phyloP scores from a whole-genome alignment of 2,113 vertebrate genomes.

The Plecotus auritus region DNA sequence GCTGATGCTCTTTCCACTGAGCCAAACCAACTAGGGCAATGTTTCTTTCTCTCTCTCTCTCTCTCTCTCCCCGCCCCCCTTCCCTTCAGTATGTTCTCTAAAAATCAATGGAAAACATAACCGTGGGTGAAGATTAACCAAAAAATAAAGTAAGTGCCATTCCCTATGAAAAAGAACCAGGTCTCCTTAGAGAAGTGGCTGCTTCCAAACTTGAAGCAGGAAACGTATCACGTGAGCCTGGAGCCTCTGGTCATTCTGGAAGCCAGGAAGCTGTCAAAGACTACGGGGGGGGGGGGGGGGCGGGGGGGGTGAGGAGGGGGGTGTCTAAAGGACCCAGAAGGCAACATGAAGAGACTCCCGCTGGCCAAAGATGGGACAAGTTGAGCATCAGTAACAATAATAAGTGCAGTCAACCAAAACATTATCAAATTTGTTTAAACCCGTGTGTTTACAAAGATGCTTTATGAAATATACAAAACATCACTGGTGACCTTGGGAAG shows the following conservation, averaged over 20 bases:
- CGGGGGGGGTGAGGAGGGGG: no score
- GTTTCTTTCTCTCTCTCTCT: no score
- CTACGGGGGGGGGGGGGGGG: rapidly evolving
- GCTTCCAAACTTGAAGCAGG: background rate
- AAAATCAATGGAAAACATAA: background rate
- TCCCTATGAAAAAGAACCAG: background rate
- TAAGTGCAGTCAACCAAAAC: background rate
- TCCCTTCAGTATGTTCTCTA: background rate
- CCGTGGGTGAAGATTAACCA: background rate
- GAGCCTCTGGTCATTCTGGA: background rate
- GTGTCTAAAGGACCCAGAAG: background rate
- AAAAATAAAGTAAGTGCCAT: background rate
- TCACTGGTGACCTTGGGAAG: background rate
- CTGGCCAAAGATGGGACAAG: background rate
- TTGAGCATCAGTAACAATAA: background rate
- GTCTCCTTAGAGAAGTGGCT: background rate
- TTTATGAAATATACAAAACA: background rate
- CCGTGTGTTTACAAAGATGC: background rate
- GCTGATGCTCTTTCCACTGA: no score
- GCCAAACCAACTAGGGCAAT: background rate
- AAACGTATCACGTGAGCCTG: background rate
- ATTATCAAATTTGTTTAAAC: background rate
- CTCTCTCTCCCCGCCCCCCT: no score
- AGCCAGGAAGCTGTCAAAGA: background rate
- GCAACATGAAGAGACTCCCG: background rate